phyloP scores from a whole-genome alignment of 2,888 invertebrate species.

The Phytoseiulus persimilis region DNA sequence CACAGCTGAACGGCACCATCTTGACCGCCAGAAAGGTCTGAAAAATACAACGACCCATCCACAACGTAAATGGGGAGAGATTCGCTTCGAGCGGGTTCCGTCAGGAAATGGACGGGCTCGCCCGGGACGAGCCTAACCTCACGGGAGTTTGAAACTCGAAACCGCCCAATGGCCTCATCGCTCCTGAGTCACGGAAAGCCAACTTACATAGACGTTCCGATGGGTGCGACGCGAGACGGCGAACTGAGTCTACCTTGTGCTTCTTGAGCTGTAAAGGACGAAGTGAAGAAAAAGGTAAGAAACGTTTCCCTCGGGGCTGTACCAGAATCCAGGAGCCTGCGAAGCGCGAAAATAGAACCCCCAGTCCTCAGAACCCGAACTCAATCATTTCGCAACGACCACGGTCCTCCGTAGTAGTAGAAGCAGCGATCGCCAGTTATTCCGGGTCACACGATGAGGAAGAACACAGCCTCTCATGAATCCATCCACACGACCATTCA shows the following conservation, averaged over 20 bases:
- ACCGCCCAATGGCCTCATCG: conserved; percentile 37
- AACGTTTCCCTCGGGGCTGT: background rate
- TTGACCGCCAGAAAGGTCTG: conserved; percentile 84
- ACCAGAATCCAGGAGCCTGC: background rate
- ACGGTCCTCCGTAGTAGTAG: background rate
- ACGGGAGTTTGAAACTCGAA: too few relatives aligned
- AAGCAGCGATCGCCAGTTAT: background rate
- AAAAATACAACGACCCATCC: conserved; percentile 39
- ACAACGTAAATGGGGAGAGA: too few relatives aligned
- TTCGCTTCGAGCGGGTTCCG: too few relatives aligned
- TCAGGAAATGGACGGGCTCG: too few relatives aligned
- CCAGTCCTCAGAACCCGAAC: background rate
- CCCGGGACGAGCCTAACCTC: too few relatives aligned
- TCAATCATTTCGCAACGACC: background rate
- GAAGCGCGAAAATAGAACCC: background rate
- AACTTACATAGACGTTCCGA: conserved; percentile 86
- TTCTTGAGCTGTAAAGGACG: conserved; percentile 67
- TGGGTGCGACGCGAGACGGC: conserved; percentile 92
- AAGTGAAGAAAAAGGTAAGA: conserved; percentile 42
- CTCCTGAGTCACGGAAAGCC: background rate
- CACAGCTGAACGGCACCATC: conserved; percentile 92
- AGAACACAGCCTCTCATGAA: background rate
- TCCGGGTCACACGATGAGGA: background rate
- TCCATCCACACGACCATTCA: background rate
- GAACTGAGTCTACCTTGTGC: conserved; percentile 85